Evolutionary conservation across 2,797 vertebrate genomes (phyloP), one percentile per base, ranked within the genome.

Genomic region (Amphiprion clarkii): DNA sequence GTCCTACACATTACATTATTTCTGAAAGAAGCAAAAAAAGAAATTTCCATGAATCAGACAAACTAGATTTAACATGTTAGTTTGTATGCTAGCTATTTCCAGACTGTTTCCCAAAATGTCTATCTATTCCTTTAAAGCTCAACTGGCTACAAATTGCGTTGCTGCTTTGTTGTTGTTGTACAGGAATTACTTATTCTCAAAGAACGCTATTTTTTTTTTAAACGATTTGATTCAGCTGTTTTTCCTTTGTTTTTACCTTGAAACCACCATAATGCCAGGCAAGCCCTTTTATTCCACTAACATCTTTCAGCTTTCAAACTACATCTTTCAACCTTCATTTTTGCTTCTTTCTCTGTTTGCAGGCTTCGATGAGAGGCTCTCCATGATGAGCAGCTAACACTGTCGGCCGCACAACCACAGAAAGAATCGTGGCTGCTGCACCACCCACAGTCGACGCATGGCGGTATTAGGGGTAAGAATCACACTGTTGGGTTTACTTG

Each of bases 391-490:
- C 89, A 95, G 95, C 83, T 95, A 95, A 94, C 94, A 75, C 86
- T 62, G 78, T 83, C 71, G 74, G 90, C 79, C 76, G 65, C 89
- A 87, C 87, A 82, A 77, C 85, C 71, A 82, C 90, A 93, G 88
- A 89, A 94, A 87, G 69, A 92, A 86, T 88, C 90, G 92, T 89
- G 93, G 93, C 91, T 77, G 90, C 89, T 86, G 88, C 86, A 83
- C 87, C 92, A 88, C 74, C 91, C 88, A 88, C 91, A 92, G 91
- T 87, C 87, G 78, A 94, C 93, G 92, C 92, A 96, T 96, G 95
- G 95, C 95, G 93, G 93, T 95, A 79, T 89, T 95, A 93, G 95
- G 94, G 95, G 95, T 96, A 81, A 93, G 86, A 67, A 11, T n/a
- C 6, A 0, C 67, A 1, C 25, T 4, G 6, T 9, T 2, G 49